Conservation (phyloP, 2,888 invertebrate genomes). For the Xylota segnis region DNA sequence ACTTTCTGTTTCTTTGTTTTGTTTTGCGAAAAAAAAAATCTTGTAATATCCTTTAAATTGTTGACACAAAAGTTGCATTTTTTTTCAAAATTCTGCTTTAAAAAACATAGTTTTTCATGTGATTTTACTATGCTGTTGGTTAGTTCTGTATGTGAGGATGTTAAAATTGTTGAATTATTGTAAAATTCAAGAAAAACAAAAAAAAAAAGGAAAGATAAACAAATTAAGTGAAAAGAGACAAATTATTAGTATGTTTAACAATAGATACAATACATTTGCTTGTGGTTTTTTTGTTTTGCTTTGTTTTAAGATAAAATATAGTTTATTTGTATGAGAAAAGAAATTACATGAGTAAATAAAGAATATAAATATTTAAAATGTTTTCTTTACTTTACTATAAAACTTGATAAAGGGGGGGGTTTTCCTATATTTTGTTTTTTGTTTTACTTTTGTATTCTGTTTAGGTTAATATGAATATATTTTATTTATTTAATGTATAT, state of each 20-base stretch:
- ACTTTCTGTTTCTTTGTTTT: conserved; percentile 44
- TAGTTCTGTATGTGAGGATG: conserved; percentile 31
- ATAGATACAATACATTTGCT: conserved; percentile 72
- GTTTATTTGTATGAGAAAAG: conserved; percentile 29
- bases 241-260: conserved; percentile 54
- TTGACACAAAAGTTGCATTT: conserved; percentile 48
- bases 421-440: conserved; percentile 25
- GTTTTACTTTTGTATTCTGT: background rate
- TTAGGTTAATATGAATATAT: conserved; percentile 51
- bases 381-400: conserved; percentile 45
- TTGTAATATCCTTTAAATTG: conserved; percentile 9
- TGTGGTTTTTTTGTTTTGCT: conserved; percentile 46
- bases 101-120: conserved; percentile 1
- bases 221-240: conserved; percentile 38
- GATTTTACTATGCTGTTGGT: conserved; percentile 29
- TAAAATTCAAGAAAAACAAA: conserved; percentile 24
- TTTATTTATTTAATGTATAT: conserved; percentile 48
- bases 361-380: conserved; percentile 34
- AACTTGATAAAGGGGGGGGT: conserved; percentile 65
- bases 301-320: conserved; percentile 39
- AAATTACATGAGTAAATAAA: conserved; percentile 30
- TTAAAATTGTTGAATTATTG: conserved; percentile 41
- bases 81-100: conserved; percentile 22
- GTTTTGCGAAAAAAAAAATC: conserved; percentile 36
- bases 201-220: conserved; percentile 14